phyloP scores from a whole-genome alignment of 2,888 invertebrate genomes.

The Rhimphoctona megacephalus region DNA sequence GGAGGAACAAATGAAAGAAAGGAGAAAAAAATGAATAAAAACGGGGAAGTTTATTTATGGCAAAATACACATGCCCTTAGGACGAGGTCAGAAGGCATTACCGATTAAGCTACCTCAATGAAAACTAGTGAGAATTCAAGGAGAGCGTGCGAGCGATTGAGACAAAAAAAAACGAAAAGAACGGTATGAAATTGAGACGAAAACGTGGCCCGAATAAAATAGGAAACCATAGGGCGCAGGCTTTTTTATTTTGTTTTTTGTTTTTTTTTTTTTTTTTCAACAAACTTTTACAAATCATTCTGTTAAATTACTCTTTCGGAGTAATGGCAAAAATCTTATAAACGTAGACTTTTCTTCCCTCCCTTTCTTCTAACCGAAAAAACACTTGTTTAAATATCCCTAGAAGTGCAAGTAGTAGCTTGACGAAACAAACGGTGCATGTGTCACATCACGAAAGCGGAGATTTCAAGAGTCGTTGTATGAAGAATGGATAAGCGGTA shows the following conservation, averaged over 20 bases:
- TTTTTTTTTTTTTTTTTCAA: not conserved
- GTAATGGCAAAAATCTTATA: slow-evolving; percentile 14
- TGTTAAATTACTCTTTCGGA: slow-evolving; percentile 13
- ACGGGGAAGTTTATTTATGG: slow-evolving; percentile 58
- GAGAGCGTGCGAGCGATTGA: slow-evolving; percentile 14
- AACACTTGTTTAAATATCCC: slow-evolving; percentile 59
- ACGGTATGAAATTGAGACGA: slow-evolving; percentile 39
- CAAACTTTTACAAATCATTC: not conserved
- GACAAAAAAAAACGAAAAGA: slow-evolving; percentile 18
- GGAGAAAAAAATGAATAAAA: slow-evolving; percentile 21
- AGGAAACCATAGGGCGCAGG: slow-evolving; percentile 51
- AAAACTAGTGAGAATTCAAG: slow-evolving; percentile 60
- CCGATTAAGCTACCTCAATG: slow-evolving; percentile 65
- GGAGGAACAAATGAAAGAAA: slow-evolving; percentile 47
- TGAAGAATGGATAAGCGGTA: slow-evolving; percentile 62
- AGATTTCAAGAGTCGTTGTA: slow-evolving; percentile 54
- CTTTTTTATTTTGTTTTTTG: slow-evolving; percentile 17
- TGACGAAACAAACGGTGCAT: slow-evolving; percentile 54
- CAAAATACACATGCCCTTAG: slow-evolving; percentile 62
- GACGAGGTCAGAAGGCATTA: slow-evolving; percentile 64
- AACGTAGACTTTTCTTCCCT: slow-evolving; percentile 3
- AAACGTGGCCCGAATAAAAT: slow-evolving; percentile 1
- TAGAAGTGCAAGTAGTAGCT: slow-evolving; percentile 63
- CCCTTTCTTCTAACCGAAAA: slow-evolving; percentile 46
- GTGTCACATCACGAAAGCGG: slow-evolving; percentile 58